Conservation (phyloP, 1,140 invertebrate species). For the Riptortus pedestris region DNA sequence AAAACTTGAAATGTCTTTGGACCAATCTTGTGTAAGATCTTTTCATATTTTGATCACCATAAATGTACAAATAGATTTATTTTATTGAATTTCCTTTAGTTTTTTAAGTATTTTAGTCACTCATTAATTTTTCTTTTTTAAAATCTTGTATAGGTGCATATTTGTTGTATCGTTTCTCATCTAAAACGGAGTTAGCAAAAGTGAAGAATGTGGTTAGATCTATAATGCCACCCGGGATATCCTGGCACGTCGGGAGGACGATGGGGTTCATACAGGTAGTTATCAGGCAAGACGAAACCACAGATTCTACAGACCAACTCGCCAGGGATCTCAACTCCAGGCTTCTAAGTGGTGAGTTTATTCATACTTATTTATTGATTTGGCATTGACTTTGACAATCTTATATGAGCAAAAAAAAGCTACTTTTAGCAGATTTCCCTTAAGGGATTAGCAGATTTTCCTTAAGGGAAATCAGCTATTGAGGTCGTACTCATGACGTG, state of each 20-base stretch:
- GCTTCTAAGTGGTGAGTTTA: background rate
- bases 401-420: background rate
- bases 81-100: background rate
- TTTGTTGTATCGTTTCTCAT: background rate
- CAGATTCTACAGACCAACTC: background rate
- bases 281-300: background rate
- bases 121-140: background rate
- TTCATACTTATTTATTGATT: background rate
- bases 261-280: slow-evolving; percentile 9
- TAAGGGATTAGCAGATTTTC: too few relatives aligned
- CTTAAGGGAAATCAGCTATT: too few relatives aligned
- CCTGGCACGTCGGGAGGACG: slow-evolving; percentile 1
- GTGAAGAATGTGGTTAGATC: background rate
- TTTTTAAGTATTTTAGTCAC: background rate
- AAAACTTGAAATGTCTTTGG: too few relatives aligned
- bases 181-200: background rate
- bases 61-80: background rate
- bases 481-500: too few relatives aligned
- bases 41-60: too few relatives aligned
- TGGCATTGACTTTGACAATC: background rate
- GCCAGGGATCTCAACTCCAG: background rate
- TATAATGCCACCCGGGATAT: background rate
- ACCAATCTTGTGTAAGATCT: too few relatives aligned
- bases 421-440: too few relatives aligned
- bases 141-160: background rate